Percentiles rank a stretch among this genome's conserved stretches.
Conservation (phyloP, 1,140 invertebrate species). For the Akabosia matsudoensis region DNA sequence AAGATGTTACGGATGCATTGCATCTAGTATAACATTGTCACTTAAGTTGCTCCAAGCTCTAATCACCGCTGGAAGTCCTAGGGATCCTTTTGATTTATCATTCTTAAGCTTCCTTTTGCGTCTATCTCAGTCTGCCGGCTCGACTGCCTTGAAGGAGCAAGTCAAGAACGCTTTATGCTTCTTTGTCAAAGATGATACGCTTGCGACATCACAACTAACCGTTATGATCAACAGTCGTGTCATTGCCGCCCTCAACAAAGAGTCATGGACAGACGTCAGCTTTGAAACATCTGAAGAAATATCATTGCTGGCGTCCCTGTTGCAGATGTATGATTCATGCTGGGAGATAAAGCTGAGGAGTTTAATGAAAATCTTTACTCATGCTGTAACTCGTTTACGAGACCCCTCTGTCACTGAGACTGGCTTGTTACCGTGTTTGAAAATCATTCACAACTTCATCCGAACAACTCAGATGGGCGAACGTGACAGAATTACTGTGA, state of each 20-base stretch:
- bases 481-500: constrained; percentile 57
- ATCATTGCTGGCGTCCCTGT: constrained; percentile 76
- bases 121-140: constrained; percentile 43
- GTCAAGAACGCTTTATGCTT: constrained; percentile 46
- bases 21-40: constrained; percentile 66
- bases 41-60: constrained; percentile 87
- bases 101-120: constrained; percentile 45
- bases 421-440: constrained; percentile 75
- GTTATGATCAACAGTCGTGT: constrained; percentile 43
- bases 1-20: constrained; percentile 75
- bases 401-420: constrained; percentile 72
- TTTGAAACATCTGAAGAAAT: constrained; percentile 65
- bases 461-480: constrained; percentile 63
- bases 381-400: constrained; percentile 68
- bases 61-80: constrained; percentile 59
- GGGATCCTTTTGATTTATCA: constrained; percentile 43
- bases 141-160: constrained; percentile 44
- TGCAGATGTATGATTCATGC: constrained; percentile 88
- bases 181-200: constrained; percentile 46
- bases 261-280: constrained; percentile 48
- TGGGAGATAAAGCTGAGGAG: constrained; percentile 88
- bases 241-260: constrained; percentile 39
- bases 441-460: constrained; percentile 75
- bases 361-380: constrained; percentile 77
- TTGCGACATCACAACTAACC: constrained; percentile 42